Base-by-base conservation (phyloP, 2,113 vertebrate species). In the Ceratotherium simum region DNA sequence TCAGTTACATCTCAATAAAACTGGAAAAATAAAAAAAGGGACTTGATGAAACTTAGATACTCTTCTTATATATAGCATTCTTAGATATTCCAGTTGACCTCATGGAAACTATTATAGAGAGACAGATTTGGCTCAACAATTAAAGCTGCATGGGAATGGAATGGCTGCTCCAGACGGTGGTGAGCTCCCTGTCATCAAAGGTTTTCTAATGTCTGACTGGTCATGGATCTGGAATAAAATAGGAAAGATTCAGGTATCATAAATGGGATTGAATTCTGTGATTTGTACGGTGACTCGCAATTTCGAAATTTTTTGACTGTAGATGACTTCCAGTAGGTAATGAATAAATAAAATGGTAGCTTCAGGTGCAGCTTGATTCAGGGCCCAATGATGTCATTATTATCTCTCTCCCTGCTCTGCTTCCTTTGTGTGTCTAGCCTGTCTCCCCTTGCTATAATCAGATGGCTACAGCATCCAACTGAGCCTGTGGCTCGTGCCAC, bases 341-440 rank as follows among this genome's bases (percentile, higher is more conserved):
- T 11, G 5, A 48, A n/a, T 54, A 11, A 62, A 33, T 62, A 31
- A 56, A 29, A 20, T 13, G 39, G 56, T 0, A 51, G 46, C 67
- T 82, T 92, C 27, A 21, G 51, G n/a, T 13, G 9, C 29, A 36
- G 51, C 29, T 60, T 8, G 6, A 72, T 5, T n/a, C n/a, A n/a
- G 56, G 54, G 13, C 20, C 9, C 23, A 5, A 0, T 14, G 70
- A 95, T 2, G 51, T 13, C 78, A 18, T 51, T 6, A 1, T 1
- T 25, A 25, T 5, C n/a, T 29, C 56, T 84, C 18, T 60, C 64
- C 60, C 92, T 62, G 27, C 46, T 69, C 16, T 0, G 56, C 60
- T 36, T 67, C 39, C 27, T 72, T 8, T 29, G 20, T 27, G 64
- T 36, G 56, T 21, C 9, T 18, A 29, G 21, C 29, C 17, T 56